Conservation (phyloP, 1,140 invertebrate genomes). For the Trichonephila inaurata region DNA sequence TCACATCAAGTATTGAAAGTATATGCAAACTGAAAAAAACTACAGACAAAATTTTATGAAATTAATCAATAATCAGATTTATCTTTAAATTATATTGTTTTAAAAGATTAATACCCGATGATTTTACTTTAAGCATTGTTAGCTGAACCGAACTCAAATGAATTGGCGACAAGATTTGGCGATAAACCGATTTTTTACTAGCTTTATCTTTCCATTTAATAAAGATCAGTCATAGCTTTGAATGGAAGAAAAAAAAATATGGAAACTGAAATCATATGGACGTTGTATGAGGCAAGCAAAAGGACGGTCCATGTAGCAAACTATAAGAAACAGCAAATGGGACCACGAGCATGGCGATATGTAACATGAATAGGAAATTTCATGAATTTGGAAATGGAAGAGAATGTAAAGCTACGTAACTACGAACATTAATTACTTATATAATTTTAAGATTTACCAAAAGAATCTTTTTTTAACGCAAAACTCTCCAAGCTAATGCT, state of each 20-base stretch:
- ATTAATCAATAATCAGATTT: no score
- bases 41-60: no score
- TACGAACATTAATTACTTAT: slow-evolving; percentile 44
- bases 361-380: slow-evolving; percentile 53
- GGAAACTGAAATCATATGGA: slow-evolving; percentile 36
- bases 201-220: not conserved
- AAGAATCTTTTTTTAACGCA: not conserved
- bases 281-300: slow-evolving; percentile 54
- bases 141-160: no score
- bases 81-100: no score
- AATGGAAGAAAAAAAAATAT: not conserved
- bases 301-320: slow-evolving; percentile 67
- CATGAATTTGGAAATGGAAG: slow-evolving; percentile 40
- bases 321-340: slow-evolving; percentile 59
- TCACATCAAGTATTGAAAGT: no score
- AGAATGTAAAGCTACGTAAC: slow-evolving; percentile 55
- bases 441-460: slow-evolving; percentile 25
- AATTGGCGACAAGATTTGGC: no score
- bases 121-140: no score
- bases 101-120: no score
- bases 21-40: no score
- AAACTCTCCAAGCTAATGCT: slow-evolving; percentile 43
- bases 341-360: slow-evolving; percentile 48
- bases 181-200: no score
- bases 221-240: not conserved